Conservation (phyloP, 1,140 invertebrate genomes). For the Paramacrobiotus metropolitanus region DNA sequence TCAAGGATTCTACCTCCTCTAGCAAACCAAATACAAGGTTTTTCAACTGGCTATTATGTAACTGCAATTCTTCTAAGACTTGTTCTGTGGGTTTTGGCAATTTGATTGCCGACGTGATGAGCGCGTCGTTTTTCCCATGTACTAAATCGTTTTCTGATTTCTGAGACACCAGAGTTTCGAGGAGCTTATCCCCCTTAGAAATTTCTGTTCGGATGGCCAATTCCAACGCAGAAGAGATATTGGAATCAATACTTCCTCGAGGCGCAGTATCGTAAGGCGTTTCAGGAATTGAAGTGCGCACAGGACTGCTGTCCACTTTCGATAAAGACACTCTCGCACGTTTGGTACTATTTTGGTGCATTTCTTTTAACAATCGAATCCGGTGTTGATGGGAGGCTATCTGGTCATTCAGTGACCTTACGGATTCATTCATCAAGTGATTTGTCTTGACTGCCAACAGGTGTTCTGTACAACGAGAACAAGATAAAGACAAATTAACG, state of each 20-base stretch:
- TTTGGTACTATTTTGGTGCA: not conserved
- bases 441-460: not conserved
- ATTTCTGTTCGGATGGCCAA: not conserved
- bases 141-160: not conserved
- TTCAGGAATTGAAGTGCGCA: not conserved
- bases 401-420: not conserved
- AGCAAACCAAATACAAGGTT: not conserved
- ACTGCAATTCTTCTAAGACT: not conserved
- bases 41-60: not conserved
- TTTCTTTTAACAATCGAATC: not conserved
- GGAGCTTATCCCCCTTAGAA: not conserved
- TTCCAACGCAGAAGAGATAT: not conserved
- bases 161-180: not conserved
- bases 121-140: not conserved
- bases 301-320: not conserved
- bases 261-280: not conserved
- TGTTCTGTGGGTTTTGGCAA: not conserved
- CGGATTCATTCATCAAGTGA: not conserved
- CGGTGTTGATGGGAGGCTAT: not conserved
- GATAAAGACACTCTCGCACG: too few relatives aligned
- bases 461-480: not conserved
- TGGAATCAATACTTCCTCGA: not conserved
- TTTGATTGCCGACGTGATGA: constrained; percentile 1
- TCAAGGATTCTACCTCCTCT: not conserved
- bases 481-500: too few relatives aligned